Evolutionary conservation across 2,888 invertebrate genomes (phyloP).

Genomic region (Drosophila paranaensis): DNA sequence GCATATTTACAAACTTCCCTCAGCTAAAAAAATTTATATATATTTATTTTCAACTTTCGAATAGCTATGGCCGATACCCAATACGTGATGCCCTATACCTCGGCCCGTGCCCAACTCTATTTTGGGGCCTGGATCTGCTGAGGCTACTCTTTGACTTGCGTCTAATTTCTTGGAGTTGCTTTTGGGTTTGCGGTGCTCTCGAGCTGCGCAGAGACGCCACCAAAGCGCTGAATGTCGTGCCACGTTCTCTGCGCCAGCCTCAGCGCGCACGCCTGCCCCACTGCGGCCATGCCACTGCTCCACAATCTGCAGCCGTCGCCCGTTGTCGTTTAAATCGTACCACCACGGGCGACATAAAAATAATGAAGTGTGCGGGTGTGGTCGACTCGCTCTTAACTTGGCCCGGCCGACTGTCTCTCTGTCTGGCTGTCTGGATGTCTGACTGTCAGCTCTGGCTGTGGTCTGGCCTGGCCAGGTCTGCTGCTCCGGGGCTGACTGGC

Average conservation of each 20-base stretch:
- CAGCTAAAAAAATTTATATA: background rate
- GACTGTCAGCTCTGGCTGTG: constrained; percentile 15
- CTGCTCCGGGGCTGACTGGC: constrained; percentile 53
- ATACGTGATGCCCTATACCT: constrained; percentile 8
- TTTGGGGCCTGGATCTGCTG: constrained; percentile 36
- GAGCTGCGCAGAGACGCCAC: constrained; percentile 38
- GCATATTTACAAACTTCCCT: background rate
- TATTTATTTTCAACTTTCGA: background rate
- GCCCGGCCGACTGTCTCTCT: constrained; percentile 32
- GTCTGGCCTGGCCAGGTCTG: constrained; percentile 43
- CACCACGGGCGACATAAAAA: constrained; percentile 85
- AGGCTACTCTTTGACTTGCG: constrained; percentile 76
- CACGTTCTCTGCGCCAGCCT: constrained; percentile 32
- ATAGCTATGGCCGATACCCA: constrained; percentile 11
- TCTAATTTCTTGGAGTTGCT: constrained; percentile 72
- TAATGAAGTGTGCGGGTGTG: constrained; percentile 85
- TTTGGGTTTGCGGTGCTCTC: constrained; percentile 53
- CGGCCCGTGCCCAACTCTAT: constrained; percentile 28
- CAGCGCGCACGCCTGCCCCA: constrained; percentile 5
- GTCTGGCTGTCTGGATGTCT: background rate
- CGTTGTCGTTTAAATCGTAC: constrained; percentile 80
- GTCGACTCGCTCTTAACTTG: constrained; percentile 75
- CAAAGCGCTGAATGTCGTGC: constrained; percentile 70
- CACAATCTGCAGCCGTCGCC: constrained; percentile 46
- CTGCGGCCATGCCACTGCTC: background rate